These are phyloP conservation scores for Pangasius larnaudii DNA, from an alignment of 2,797 vertebrate species.

Conservation along the genomic window DNA sequence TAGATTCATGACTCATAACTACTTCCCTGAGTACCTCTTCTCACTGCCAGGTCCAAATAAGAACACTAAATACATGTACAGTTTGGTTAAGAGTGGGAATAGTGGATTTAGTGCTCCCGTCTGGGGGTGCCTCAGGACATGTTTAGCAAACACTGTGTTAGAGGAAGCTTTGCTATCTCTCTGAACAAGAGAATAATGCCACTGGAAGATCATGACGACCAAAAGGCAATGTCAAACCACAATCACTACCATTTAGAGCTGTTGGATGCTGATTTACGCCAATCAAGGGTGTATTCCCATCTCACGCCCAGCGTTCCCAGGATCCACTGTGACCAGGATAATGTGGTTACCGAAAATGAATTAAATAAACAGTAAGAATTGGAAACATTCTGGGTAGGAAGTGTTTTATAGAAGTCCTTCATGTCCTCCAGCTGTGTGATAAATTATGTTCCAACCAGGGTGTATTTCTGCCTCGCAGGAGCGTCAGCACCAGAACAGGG, in stretches of 20 bases:
- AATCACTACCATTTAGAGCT: background rate
- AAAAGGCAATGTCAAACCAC: background rate
- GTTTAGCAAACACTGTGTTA: background rate
- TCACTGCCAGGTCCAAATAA: background rate
- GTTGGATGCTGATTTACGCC: background rate
- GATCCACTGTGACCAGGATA: background rate
- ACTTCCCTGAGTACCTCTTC: background rate
- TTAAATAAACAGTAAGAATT: background rate
- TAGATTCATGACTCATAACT: constrained; percentile 13
- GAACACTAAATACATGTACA: background rate
- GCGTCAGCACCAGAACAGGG: background rate
- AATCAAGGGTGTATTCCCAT: background rate
- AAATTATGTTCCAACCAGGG: background rate
- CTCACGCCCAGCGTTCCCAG: background rate
- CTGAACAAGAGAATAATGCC: background rate
- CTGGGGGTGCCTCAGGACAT: background rate
- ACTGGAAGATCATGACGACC: background rate
- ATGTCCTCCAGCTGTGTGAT: background rate
- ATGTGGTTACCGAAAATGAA: background rate
- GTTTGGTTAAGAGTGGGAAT: background rate
- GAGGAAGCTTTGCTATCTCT: background rate
- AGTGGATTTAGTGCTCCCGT: background rate
- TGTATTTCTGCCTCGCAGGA: background rate
- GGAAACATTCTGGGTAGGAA: background rate
- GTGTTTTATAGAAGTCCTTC: background rate